Percentiles rank a stretch among this genome's conserved stretches.
Evolutionary conservation across 2,113 vertebrate species (phyloP).

Genomic region (Glaucidium brasilianum): DNA sequence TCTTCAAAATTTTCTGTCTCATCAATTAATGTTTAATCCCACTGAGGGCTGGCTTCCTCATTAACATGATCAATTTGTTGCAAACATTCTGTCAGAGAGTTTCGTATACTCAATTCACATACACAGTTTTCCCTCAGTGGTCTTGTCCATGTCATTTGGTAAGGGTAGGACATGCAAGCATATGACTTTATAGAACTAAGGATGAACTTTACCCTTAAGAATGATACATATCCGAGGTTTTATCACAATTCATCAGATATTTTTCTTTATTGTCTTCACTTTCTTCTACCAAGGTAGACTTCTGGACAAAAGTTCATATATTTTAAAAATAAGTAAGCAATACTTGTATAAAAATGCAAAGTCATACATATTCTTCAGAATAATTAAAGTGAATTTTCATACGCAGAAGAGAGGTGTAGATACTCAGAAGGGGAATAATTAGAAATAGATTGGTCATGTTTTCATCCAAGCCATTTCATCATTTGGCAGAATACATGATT

Average conservation of each 20-base stretch:
- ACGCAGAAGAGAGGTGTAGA: neutral
- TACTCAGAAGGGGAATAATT: neutral
- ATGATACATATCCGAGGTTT: neutral
- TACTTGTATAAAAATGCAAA: neutral
- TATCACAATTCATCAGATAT: accelerated
- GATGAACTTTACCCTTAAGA: neutral
- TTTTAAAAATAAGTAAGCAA: neutral
- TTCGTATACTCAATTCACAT: neutral
- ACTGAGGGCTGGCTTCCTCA: neutral
- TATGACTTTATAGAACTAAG: neutral
- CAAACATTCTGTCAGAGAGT: neutral
- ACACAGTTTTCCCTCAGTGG: neutral
- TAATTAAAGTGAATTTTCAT: neutral
- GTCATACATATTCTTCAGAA: neutral
- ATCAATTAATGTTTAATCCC: neutral
- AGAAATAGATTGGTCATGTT: neutral
- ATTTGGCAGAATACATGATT: neutral
- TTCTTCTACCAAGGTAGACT: neutral
- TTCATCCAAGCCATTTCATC: neutral
- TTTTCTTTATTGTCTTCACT: neutral
- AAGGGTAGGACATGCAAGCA: neutral
- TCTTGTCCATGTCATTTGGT: neutral
- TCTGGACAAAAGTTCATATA: neutral
- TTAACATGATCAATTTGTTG: neutral
- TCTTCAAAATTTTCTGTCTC: neutral